Base-by-base conservation (phyloP, 2,113 vertebrate genomes). In the Syngnathus typhle region DNA sequence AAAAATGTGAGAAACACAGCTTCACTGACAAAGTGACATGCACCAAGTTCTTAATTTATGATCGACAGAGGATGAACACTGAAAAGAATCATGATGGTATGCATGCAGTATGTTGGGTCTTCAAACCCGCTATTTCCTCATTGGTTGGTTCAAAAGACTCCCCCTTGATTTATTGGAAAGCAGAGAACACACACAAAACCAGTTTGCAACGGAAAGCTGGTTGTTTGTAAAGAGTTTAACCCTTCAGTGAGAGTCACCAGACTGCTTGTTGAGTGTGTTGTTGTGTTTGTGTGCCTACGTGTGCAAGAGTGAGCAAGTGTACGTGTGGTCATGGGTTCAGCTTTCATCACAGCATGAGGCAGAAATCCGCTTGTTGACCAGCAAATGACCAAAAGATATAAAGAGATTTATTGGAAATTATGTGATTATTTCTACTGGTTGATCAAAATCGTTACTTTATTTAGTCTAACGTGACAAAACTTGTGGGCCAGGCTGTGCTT, bases 131-230 rank as follows among this genome's bases (percentile, higher is more conserved):
- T 67, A n/a, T 13, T 21, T 66, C 23, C 76, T 76, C 75, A 88
- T 89, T 87, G 86, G 87, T 68, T 80, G 62, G 12, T 16, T 1
- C 63, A 9, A 73, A 69, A 80, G 60, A 76, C 86, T 82, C 87
- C 87, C 86, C 74, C 47, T 39, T 49, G 51, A 68, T 27, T 67
- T 69, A 13, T 18, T 68, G 62, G 68, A 76, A 72, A 74, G 64
- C 55, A 71, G 52, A 67, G 65, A 56, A 67, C 39, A 58, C 18
- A 49, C 61, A 46, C 46, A 37, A 15, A 12, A 37, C 13, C 10
- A 9, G 44, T 52, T 65, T 41, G 36, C n/a, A 51, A 8, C 10
- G 18, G 62, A 27, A 49, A 11, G 36, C 27, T 12, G 6, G 5
- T 32, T 55, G 55, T 62, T 71, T 65, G 56, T 59, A 36, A 68